Percentiles rank a stretch among this genome's conserved stretches.
phyloP scores from a whole-genome alignment of 2,888 invertebrate species.

The Vesta saturnalis region DNA sequence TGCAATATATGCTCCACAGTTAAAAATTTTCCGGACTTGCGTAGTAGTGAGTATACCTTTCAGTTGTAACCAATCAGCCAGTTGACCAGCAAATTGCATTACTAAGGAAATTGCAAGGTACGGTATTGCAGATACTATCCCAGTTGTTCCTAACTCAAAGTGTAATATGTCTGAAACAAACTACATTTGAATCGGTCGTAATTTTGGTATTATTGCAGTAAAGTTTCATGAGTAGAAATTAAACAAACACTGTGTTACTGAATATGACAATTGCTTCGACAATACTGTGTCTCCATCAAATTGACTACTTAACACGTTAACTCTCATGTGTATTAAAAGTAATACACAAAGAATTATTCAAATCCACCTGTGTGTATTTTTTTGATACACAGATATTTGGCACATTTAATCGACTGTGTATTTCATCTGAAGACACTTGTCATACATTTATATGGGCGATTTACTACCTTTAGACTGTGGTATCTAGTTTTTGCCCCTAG shows the following conservation, averaged over 20 bases:
- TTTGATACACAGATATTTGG: too few relatives aligned
- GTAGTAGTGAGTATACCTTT: slow-evolving; percentile 76
- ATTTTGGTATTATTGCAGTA: too few relatives aligned
- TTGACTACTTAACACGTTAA: too few relatives aligned
- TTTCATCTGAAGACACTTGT: slow-evolving; percentile 1
- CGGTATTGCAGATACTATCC: slow-evolving; percentile 86
- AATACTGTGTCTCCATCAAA: too few relatives aligned
- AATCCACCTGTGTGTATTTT: too few relatives aligned
- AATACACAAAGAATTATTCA: too few relatives aligned
- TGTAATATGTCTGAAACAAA: slow-evolving; percentile 73
- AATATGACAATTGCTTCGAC: too few relatives aligned
- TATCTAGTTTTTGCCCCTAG: background rate
- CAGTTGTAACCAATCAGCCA: slow-evolving; percentile 81
- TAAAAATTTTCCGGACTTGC: slow-evolving; percentile 74
- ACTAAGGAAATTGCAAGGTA: slow-evolving; percentile 89
- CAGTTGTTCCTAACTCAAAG: slow-evolving; percentile 81
- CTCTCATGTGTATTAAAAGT: too few relatives aligned
- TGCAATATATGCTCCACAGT: slow-evolving; percentile 76
- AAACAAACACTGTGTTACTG: too few relatives aligned
- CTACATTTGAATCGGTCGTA: background rate
- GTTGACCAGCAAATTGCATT: slow-evolving; percentile 81
- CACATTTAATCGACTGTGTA: too few relatives aligned
- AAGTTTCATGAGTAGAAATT: too few relatives aligned
- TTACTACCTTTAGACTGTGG: background rate
- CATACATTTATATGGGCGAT: background rate